Evolutionary conservation across 2,888 invertebrate genomes (phyloP), one percentile per base, ranked within the genome.

Genomic region (Oxycera nigricornis): DNA sequence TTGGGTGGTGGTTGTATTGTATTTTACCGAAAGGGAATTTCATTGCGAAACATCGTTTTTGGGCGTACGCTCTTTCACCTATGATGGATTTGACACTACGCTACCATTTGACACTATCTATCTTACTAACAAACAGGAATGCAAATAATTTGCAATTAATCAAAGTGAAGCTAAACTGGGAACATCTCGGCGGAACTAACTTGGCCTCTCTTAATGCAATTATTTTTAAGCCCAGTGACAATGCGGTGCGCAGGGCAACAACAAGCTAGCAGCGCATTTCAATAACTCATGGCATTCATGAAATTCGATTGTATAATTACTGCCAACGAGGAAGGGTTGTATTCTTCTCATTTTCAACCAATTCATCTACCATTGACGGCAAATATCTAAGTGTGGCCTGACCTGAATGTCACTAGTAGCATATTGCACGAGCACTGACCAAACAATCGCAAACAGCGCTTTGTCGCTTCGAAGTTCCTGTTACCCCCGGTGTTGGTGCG

Each of bases 271-370:
- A 22, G 35, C 62, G 55, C 55, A 55, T 70, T 70, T 70, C 70
- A 70, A 70, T 70, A 70, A 70, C 55, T 70, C 70, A 70, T 70
- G 55, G 55, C 55, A 31, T 70, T 55, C 70, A 70, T 68, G 68
- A 68, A 20, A 17, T 68, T 68, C 50, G 68, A 68, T 70, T 31
- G 52, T 70, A 52, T 70, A 70, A 70, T 70, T 70, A 70, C 70
- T 55, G 24, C 24, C 11, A 65, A 41, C 39, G 52, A 52, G 70
- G 55, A 52, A 20, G 70, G 55, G 55, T 70, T 70, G 52, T 55
- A 22, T 52, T 55, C 31, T 3, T 31, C 17, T 61, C 28, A 35
- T 14, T 14, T 6, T 52, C 26, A 14, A 39, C 24, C 17, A 30
- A 50, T 2, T 50, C 28, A n/a, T 17, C 39, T 26, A 26, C 65